Percentiles rank a stretch among this genome's conserved stretches.
Evolutionary conservation across 2,113 vertebrate species (phyloP).

Genomic region (Saguinus imperator): DNA sequence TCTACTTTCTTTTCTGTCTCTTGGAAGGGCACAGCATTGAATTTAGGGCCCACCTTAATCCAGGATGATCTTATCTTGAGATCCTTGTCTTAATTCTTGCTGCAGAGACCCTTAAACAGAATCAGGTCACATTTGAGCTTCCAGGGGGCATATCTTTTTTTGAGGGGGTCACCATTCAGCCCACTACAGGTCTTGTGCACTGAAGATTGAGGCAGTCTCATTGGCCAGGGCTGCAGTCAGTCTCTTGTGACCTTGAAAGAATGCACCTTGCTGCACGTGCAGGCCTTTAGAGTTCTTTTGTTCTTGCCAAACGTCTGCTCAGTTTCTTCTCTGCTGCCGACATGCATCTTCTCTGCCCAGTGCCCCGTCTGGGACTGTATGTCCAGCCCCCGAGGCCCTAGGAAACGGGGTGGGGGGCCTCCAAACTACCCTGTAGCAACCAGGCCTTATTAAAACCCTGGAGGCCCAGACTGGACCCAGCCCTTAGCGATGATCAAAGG

Average conservation of each 20-base stretch:
- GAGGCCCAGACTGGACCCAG: background rate
- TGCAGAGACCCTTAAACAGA: background rate
- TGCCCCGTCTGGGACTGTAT: background rate
- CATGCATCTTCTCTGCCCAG: background rate
- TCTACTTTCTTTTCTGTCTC: background rate
- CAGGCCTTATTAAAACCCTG: background rate
- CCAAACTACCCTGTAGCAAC: background rate
- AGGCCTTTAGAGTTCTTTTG: accelerated
- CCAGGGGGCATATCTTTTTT: background rate
- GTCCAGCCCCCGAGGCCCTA: background rate
- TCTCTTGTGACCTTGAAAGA: background rate
- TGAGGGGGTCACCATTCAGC: background rate
- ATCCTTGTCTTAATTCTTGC: background rate
- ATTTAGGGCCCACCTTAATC: background rate
- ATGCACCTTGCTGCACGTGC: accelerated
- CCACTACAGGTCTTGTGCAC: background rate
- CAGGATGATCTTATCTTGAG: background rate
- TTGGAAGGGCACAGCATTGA: background rate
- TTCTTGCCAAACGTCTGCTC: background rate
- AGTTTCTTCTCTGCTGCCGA: background rate
- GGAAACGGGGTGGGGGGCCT: background rate
- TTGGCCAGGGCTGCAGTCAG: accelerated
- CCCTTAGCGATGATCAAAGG: background rate
- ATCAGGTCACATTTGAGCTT: background rate
- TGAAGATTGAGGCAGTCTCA: background rate